A percentile compares a stretch with the other conserved stretches of the same genome.
phyloP scores from a whole-genome alignment of 2,113 vertebrate species.

The Albula goreensis region DNA sequence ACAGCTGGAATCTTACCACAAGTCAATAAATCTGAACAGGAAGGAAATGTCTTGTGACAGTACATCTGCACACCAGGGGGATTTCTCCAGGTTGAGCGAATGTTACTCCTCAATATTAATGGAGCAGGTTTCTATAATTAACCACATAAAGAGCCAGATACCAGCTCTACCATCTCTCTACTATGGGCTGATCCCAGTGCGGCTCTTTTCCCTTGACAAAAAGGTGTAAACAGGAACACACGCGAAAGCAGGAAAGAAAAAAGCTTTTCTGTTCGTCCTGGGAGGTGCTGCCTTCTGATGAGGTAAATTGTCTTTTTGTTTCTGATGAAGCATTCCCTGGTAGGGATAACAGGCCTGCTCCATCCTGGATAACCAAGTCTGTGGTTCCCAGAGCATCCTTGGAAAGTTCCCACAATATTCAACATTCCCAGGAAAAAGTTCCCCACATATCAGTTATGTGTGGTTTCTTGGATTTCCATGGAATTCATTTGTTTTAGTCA shows the following conservation, averaged over 20 bases:
- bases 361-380: too few relatives aligned
- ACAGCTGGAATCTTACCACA: too few relatives aligned
- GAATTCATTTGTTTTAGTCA: too few relatives aligned
- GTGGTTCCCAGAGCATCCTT: too few relatives aligned
- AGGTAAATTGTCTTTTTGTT: neutral
- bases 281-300: neutral
- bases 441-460: too few relatives aligned
- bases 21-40: neutral
- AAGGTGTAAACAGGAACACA: neutral
- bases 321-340: too few relatives aligned
- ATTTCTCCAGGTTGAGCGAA: conserved; percentile 19
- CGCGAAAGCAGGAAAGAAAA: too few relatives aligned
- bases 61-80: conserved; percentile 10
- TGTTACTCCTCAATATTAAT: conserved; percentile 33
- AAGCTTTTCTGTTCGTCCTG: neutral
- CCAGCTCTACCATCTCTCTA: neutral
- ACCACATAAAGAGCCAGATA: conserved; percentile 12
- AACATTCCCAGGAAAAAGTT: too few relatives aligned
- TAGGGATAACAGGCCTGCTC: too few relatives aligned
- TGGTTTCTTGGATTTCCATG: too few relatives aligned
- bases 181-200: neutral
- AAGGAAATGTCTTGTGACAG: neutral
- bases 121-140: conserved; percentile 36
- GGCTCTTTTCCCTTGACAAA: neutral
- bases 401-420: too few relatives aligned